Evolutionary conservation across 2,797 vertebrate genomes (phyloP), one percentile per base, ranked within the genome.

Genomic region (Halcyon leucocephala): DNA sequence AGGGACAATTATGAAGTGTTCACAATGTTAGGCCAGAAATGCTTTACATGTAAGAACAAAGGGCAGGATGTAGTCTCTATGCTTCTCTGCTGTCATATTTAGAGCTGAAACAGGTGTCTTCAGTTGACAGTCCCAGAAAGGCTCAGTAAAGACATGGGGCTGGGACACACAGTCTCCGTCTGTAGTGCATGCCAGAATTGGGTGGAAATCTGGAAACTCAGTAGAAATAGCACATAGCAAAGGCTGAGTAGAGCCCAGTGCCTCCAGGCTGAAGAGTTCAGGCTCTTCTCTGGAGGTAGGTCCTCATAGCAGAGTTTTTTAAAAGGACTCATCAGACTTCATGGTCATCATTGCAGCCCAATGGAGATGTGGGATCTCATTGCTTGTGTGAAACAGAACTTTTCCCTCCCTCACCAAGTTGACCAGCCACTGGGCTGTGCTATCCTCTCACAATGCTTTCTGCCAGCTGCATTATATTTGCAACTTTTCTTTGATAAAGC

Each of bases 101-200:
- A 84, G 80, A 87, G 46, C 65, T 81, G 72, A 95, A 95, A 93
- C 93, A 94, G 94, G 91, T 96, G 95, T 89, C 83, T 65, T 71
- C 62, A 26, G 54, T 31, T 66, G 74, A 64, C 29, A 25, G 42
- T 69, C 80, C 49, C 61, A 86, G 76, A 67, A 88, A 90, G 69
- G 87, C 82, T 90, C 44, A 52, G 25, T 95, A 93, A 81, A 80
- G 87, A 67, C 82, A 54, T 15, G 41, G 42, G 57, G 61, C 91
- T 71, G 54, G 65, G 92, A 86, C 80, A 95, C 33, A 72, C 41
- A 81, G 69, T 90, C 42, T 95, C 52, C 49, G 72, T 78, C 76
- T 51, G 41, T 55, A 72, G n/a, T 55, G 70, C 93, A 86, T 90
- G 73, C 94, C 94, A 94, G 62, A 82, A 90, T 51, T 86, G 80